Evolutionary conservation across 2,113 vertebrate species (phyloP), one percentile per base, ranked within the genome.

Genomic region (Phainopepla nitens): DNA sequence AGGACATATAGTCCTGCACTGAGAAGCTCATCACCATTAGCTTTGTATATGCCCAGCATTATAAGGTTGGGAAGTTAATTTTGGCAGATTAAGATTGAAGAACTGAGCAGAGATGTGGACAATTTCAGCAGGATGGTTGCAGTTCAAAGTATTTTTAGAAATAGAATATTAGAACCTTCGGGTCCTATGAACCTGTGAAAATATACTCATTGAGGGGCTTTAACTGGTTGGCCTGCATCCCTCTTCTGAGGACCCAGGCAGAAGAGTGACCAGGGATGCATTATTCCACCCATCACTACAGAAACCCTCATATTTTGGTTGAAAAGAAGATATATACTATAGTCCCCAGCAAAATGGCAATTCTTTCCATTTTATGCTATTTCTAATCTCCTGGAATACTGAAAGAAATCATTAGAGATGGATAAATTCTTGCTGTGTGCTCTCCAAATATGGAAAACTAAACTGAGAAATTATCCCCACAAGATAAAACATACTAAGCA

Each of bases 341-440:
- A 9, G 31, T 64, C 44, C 21, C 83, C 33, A 91, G 61, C 13
- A 96, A 93, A 92, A 96, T 68, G 50, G 15, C 36, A 60, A 61
- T 85, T 90, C 18, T 87, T 90, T 94, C 92, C 65, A 82, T 94
- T 92, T 88, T 82, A 73, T 82, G 12, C 51, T 86, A 78, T 96
- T 97, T 97, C 71, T 95, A 87, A 96, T 93, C 77, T 95, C 68
- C 45, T 69, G 35, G 8, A 78, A 42, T 95, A 88, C 29, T 82
- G 86, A 94, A 97, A 95, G 60, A 87, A 97, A 96, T 90, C 11
- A 15, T 33, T 71, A 90, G 75, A 95, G 23, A 87, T 65, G 44
- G 75, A 64, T 2, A 91, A 95, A 94, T 96, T 89, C 9, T 54
- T 95, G 16, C 13, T 83, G 13, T 68, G 28, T 81, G 5, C 51